Evolutionary conservation across 2,113 vertebrate genomes (phyloP).

Genomic region (Nycticebus coucang): DNA sequence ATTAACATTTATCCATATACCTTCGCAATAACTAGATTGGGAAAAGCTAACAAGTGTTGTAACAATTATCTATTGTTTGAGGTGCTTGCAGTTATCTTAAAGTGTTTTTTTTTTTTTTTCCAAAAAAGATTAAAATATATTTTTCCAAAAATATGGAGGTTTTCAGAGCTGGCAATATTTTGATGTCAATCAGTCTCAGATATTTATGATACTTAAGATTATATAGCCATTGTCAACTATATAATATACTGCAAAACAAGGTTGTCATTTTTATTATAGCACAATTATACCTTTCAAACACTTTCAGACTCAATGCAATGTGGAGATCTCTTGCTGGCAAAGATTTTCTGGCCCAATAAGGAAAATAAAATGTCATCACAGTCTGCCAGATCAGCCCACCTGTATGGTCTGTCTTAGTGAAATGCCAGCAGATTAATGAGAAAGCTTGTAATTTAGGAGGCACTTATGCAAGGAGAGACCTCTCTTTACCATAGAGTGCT

Average conservation of each 20-base stretch:
- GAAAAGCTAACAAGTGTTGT: constrained; percentile 96
- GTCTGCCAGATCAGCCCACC: neutral
- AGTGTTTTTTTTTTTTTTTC: constrained; percentile 90
- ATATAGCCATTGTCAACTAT: neutral
- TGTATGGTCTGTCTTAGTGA: neutral
- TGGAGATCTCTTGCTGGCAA: constrained; percentile 19
- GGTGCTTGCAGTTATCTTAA: constrained; percentile 99
- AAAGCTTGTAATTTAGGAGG: neutral
- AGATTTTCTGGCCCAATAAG: constrained; percentile 23
- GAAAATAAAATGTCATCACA: constrained; percentile 62
- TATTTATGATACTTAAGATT: constrained; percentile 3
- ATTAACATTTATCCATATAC: constrained; percentile 94
- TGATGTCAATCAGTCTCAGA: neutral
- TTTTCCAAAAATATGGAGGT: neutral
- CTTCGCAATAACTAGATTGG: constrained; percentile 99
- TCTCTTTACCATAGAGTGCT: neutral
- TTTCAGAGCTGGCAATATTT: neutral
- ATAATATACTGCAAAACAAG: neutral
- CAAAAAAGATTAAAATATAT: neutral
- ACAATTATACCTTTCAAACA: neutral
- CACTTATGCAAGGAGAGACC: neutral
- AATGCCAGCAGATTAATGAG: neutral
- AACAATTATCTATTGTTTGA: constrained; percentile 97
- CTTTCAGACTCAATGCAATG: constrained; percentile 8
- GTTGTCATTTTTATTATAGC: neutral